Conservation (phyloP, 2,113 vertebrate genomes). For the Nycticebus coucang region DNA sequence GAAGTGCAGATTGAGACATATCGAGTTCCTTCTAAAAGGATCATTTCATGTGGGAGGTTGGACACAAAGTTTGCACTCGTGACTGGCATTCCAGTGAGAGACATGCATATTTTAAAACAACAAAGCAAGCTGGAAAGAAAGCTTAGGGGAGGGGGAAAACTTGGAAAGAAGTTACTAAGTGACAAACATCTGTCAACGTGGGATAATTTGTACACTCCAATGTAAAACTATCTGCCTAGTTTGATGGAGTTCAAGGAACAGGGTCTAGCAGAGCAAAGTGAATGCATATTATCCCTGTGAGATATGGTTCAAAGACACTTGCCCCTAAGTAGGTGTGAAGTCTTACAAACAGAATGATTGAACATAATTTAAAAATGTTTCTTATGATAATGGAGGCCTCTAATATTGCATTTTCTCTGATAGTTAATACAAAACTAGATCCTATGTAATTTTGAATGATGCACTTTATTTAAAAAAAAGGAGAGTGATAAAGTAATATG, state of each 20-base stretch:
- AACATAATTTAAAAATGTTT: constrained; percentile 53
- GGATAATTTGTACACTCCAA: constrained; percentile 84
- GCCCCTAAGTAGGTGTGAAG: constrained; percentile 7
- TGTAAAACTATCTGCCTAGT: constrained; percentile 70
- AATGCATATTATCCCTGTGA: constrained; percentile 18
- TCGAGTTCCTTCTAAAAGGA: constrained; percentile 98
- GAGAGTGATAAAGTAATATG: constrained; percentile 12
- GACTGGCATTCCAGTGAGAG: constrained; percentile 99
- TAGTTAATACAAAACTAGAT: constrained; percentile 22
- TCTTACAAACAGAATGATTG: constrained; percentile 22
- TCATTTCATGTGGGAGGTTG: constrained; percentile 99
- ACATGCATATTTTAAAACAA: constrained; percentile 99
- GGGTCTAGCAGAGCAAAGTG: constrained; percentile 60
- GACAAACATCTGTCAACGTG: constrained; percentile 97
- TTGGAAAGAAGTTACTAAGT: constrained; percentile 96
- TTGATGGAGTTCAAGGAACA: constrained; percentile 74
- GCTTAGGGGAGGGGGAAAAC: constrained; percentile 86
- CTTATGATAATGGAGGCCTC: constrained; percentile 29
- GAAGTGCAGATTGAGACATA: constrained; percentile 99
- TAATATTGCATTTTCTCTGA: constrained; percentile 20
- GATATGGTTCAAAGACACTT: constrained; percentile 25
- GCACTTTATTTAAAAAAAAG: constrained; percentile 3
- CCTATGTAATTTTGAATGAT: not conserved
- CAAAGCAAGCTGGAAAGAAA: constrained; percentile 96
- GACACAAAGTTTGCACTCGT: constrained; percentile 99